Conservation (phyloP, 2,113 vertebrate genomes). For the Pollachius pollachius region DNA sequence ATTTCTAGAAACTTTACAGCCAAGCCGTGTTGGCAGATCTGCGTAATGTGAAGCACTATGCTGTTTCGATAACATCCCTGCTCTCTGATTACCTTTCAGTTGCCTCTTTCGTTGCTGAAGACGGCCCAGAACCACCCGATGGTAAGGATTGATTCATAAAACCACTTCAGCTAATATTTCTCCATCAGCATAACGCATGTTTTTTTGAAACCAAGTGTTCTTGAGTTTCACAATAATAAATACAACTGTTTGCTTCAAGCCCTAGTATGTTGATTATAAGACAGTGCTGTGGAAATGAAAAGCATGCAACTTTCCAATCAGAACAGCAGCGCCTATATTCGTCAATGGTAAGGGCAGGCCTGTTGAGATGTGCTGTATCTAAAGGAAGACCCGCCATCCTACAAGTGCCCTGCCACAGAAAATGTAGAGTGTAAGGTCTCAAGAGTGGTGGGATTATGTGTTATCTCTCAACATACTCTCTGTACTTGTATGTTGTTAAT, state of each 20-base stretch:
- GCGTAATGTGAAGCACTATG: too few species aligned
- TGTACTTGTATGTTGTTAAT: background rate
- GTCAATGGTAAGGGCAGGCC: too few species aligned
- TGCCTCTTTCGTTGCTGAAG: constrained; percentile 91
- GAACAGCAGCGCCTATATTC: background rate
- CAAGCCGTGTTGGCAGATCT: too few species aligned
- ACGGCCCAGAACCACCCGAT: constrained; percentile 98
- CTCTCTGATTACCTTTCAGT: constrained; percentile 64
- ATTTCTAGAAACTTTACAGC: too few species aligned
- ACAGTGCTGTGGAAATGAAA: background rate
- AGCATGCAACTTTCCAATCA: background rate
- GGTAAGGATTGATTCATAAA: constrained; percentile 72
- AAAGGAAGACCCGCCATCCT: too few species aligned
- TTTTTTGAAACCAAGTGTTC: background rate
- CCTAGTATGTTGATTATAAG: too few species aligned
- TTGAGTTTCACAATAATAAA: too few species aligned
- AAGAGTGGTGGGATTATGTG: background rate
- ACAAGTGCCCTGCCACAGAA: too few species aligned
- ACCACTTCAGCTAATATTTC: background rate
- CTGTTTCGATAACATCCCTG: too few species aligned
- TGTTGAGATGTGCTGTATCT: too few species aligned
- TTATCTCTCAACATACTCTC: background rate
- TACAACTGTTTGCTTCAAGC: background rate
- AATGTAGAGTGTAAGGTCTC: too few species aligned
- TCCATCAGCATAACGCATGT: background rate